Conservation (phyloP, 2,888 invertebrate species). For the Pyrgus malvae region DNA sequence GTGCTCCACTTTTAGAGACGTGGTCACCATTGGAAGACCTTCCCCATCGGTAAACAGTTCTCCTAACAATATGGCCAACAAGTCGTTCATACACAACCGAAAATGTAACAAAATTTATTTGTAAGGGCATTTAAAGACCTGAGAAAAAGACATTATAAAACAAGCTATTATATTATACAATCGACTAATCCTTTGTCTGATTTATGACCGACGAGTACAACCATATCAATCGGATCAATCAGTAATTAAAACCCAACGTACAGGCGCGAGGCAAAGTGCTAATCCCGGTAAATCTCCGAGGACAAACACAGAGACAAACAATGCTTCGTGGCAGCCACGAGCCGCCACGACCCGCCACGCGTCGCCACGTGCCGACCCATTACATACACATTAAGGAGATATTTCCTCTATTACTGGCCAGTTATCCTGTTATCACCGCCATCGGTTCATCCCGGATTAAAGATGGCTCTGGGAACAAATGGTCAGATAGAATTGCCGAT, state of each 20-base stretch:
- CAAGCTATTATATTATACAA: slow-evolving; percentile 8
- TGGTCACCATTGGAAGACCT: no score
- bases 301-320: slow-evolving; percentile 55
- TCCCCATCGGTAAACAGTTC: no score
- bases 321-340: slow-evolving; percentile 55
- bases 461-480: slow-evolving; percentile 56
- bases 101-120: no score
- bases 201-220: slow-evolving; percentile 56
- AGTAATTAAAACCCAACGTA: slow-evolving; percentile 67
- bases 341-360: slow-evolving; percentile 55
- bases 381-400: slow-evolving; percentile 71
- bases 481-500: slow-evolving; percentile 23
- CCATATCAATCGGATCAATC: slow-evolving; percentile 64
- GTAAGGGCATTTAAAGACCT: neutral
- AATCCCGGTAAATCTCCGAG: slow-evolving; percentile 63
- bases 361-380: slow-evolving; percentile 60
- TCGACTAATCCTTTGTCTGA: slow-evolving; percentile 61
- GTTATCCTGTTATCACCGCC: slow-evolving; percentile 72
- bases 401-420: slow-evolving; percentile 66
- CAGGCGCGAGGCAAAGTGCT: slow-evolving; percentile 66
- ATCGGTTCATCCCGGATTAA: slow-evolving; percentile 61
- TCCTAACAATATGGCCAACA: no score
- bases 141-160: neutral
- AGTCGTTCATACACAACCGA: no score
- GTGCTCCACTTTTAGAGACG: no score